Evolutionary conservation across 2,888 invertebrate genomes (phyloP).

Genomic region (Drosophila subquinaria): DNA sequence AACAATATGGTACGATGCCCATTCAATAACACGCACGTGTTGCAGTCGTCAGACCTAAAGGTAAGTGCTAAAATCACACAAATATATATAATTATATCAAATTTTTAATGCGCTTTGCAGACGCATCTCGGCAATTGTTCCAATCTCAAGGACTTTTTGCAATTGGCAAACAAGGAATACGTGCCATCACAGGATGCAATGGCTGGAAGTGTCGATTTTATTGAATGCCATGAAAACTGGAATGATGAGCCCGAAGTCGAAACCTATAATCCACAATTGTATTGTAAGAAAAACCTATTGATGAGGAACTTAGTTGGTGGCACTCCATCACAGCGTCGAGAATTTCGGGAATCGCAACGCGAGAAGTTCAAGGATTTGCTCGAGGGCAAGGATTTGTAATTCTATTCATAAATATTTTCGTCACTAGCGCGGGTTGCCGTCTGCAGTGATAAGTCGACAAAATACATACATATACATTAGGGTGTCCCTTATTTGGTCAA

Average conservation of each 20-base stretch:
- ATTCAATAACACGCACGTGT: not conserved
- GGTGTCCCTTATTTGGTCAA: no score
- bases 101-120: not conserved
- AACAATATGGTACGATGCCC: not conserved
- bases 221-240: conserved; percentile 20
- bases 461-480: not conserved
- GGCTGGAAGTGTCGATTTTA: not conserved
- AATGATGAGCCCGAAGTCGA: conserved; percentile 8
- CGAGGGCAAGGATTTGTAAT: not conserved
- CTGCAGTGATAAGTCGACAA: not conserved
- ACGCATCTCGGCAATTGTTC: not conserved
- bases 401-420: not conserved
- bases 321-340: not conserved
- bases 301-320: not conserved
- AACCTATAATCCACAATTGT: conserved; percentile 1
- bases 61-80: conserved; percentile 5
- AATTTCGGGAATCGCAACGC: not conserved
- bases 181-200: not conserved
- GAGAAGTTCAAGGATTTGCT: not conserved
- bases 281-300: not conserved
- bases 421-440: no score
- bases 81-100: not conserved
- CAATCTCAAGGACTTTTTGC: not conserved
- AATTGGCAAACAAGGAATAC: not conserved
- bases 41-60: not conserved